A percentile compares a stretch with the other conserved stretches of the same genome.
These are phyloP conservation scores for Stenopsyche tienmushanensis DNA, from an alignment of 1,140 invertebrate genomes.

Conservation along the genomic window DNA sequence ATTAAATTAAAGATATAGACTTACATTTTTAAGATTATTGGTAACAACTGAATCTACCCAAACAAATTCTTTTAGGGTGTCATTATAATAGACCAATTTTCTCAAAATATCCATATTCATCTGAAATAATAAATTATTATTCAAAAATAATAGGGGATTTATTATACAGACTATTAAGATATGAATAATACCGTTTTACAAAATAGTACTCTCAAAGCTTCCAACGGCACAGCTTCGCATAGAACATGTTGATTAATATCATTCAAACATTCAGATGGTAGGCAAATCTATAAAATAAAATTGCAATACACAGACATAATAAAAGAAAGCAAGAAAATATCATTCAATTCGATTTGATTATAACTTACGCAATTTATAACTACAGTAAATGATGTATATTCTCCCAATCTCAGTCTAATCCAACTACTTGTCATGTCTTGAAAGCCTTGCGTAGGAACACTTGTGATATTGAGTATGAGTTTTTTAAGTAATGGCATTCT, in stretches of 20 bases:
- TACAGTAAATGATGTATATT: constrained; percentile 17
- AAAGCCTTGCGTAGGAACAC: constrained; percentile 25
- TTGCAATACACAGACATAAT: background rate
- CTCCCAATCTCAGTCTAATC: constrained; percentile 8
- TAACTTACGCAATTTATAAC: constrained; percentile 35
- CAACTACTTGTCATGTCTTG: constrained; percentile 31
- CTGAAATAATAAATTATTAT: constrained; percentile 19
- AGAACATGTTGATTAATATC: constrained; percentile 30
- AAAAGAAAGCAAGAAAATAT: background rate
- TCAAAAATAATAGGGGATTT: background rate
- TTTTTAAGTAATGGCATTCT: constrained; percentile 26
- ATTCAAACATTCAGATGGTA: constrained; percentile 29
- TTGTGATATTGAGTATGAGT: constrained; percentile 29
- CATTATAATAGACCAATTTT: constrained; percentile 30
- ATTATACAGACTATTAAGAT: background rate
- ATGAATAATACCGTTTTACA: constrained; percentile 33
- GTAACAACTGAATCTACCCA: constrained; percentile 36
- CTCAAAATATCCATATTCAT: constrained; percentile 38
- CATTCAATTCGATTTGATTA: background rate
- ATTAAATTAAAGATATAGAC: background rate
- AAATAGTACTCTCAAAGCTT: constrained; percentile 34
- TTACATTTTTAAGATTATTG: constrained; percentile 14
- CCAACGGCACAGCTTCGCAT: constrained; percentile 23
- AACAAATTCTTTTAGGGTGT: constrained; percentile 34
- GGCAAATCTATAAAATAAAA: constrained; percentile 27